Evolutionary conservation across 1,140 invertebrate species (phyloP).

Genomic region (Littorina saxatilis): DNA sequence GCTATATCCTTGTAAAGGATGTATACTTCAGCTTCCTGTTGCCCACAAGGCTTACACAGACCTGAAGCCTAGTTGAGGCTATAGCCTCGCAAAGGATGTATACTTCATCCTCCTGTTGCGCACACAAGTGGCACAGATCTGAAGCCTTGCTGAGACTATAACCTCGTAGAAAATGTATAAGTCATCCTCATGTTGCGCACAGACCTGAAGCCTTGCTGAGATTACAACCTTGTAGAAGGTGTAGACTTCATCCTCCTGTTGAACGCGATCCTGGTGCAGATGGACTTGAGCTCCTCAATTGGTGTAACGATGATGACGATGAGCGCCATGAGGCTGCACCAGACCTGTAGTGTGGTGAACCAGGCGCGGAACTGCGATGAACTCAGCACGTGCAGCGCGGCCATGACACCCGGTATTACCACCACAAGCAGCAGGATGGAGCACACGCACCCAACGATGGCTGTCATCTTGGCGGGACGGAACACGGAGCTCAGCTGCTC

Average conservation of each 20-base stretch:
- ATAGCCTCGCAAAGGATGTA: too few relatives aligned
- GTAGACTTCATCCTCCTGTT: background rate
- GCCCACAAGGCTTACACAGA: too few relatives aligned
- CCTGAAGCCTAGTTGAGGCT: too few relatives aligned
- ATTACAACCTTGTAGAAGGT: too few relatives aligned
- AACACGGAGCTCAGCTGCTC: conserved; percentile 47
- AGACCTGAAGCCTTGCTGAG: too few relatives aligned
- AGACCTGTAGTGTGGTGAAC: conserved; percentile 49
- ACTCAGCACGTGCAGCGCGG: conserved; percentile 51
- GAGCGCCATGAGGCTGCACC: conserved; percentile 49
- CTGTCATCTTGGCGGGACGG: conserved; percentile 47
- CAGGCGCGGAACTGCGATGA: conserved; percentile 46
- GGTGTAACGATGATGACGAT: conserved; percentile 54
- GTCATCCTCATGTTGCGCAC: too few relatives aligned
- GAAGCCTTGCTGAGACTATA: too few relatives aligned
- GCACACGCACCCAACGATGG: conserved; percentile 47
- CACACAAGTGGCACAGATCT: too few relatives aligned
- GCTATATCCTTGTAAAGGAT: too few relatives aligned
- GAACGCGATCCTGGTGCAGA: background rate
- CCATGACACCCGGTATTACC: conserved; percentile 56
- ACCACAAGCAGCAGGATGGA: conserved; percentile 45
- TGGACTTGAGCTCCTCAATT: conserved; percentile 52
- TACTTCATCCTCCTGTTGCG: too few relatives aligned
- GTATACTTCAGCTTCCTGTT: too few relatives aligned
- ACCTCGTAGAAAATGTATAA: too few relatives aligned